Evolutionary conservation across 2,113 vertebrate genomes (phyloP).

Genomic region (Stictonetta naevosa): DNA sequence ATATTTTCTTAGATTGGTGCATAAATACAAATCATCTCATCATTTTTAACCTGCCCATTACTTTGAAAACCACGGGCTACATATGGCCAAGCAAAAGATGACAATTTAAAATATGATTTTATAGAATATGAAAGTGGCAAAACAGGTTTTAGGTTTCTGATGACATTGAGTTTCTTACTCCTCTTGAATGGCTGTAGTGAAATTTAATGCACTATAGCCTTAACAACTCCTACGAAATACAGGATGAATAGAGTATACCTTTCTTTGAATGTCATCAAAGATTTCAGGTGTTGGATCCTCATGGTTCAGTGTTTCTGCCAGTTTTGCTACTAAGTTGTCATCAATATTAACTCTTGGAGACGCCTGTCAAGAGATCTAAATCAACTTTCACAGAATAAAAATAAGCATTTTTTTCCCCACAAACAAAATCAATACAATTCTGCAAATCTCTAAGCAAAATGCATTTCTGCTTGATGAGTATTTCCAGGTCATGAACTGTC

Average conservation of each 20-base stretch:
- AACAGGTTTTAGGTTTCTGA: neutral
- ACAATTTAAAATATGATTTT: neutral
- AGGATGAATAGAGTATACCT: slow-evolving; percentile 76
- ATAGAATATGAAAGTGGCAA: neutral
- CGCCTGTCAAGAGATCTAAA: slow-evolving; percentile 80
- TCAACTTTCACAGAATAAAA: slow-evolving; percentile 33
- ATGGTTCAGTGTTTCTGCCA: slow-evolving; percentile 91
- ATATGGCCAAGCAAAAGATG: neutral
- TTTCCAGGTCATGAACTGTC: neutral
- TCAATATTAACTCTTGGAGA: slow-evolving; percentile 95
- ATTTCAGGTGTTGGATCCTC: slow-evolving; percentile 97
- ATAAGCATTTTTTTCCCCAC: neutral
- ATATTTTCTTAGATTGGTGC: neutral
- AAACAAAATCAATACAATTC: neutral
- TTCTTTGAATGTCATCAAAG: slow-evolving; percentile 97
- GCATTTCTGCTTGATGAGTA: neutral
- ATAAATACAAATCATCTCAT: neutral
- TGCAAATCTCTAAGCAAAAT: neutral
- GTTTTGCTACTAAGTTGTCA: slow-evolving; percentile 84
- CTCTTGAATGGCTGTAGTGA: neutral
- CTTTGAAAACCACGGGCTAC: neutral
- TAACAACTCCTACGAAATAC: neutral
- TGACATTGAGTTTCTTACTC: neutral
- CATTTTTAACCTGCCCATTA: neutral
- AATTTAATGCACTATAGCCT: neutral